phyloP scores from a whole-genome alignment of 2,113 vertebrate genomes.

The Hoplias malabaricus region DNA sequence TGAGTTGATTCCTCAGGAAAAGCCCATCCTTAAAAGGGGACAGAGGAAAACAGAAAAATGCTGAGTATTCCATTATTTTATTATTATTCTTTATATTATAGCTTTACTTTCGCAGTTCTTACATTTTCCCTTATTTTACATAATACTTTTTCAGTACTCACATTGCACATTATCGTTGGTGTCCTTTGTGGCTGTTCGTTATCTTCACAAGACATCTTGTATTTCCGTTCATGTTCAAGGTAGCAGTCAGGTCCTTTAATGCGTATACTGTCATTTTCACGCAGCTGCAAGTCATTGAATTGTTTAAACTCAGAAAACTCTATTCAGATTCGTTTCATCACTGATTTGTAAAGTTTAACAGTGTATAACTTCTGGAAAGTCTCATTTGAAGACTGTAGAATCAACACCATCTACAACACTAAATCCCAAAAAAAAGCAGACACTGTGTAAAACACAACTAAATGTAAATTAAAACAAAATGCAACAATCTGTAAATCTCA shows the following conservation, averaged over 20 bases:
- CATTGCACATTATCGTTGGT: background rate
- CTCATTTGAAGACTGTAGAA: too few species aligned
- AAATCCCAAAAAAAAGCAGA: too few species aligned
- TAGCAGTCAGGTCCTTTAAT: background rate
- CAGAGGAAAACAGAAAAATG: too few species aligned
- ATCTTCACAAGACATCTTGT: conserved; percentile 25
- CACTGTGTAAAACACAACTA: too few species aligned
- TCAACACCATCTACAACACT: too few species aligned
- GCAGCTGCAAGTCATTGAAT: background rate
- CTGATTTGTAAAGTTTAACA: too few species aligned
- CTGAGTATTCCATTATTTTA: background rate
- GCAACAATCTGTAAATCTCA: background rate
- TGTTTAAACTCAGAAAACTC: background rate
- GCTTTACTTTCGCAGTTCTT: too few species aligned
- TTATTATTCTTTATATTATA: background rate
- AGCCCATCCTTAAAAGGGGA: background rate
- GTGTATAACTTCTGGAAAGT: too few species aligned
- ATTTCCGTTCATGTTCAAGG: background rate
- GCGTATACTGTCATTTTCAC: background rate
- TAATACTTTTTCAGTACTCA: conserved; percentile 2
- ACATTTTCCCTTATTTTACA: background rate
- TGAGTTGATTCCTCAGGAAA: background rate
- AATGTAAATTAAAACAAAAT: too few species aligned
- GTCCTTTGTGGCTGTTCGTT: background rate
- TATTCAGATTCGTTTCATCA: background rate